A percentile compares a stretch with the other conserved stretches of the same genome.
Evolutionary conservation across 1,140 invertebrate genomes (phyloP).

Genomic region (Oedothorax gibbosus): DNA sequence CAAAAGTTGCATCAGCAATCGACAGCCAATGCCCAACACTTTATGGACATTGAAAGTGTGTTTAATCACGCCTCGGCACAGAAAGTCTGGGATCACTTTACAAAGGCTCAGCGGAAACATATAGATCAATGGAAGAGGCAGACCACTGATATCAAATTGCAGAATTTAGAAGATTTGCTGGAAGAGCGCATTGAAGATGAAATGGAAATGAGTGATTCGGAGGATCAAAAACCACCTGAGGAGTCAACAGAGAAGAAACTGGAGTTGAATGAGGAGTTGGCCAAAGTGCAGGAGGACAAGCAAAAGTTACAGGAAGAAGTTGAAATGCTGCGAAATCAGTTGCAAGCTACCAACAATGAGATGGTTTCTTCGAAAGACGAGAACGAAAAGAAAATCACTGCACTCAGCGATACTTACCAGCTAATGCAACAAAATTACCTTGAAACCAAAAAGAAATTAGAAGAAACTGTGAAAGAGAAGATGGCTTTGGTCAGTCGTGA

Average conservation of each 20-base stretch:
- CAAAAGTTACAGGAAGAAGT: too few relatives aligned
- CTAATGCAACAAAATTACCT: too few relatives aligned
- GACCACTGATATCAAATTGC: constrained; percentile 78
- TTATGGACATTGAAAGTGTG: constrained; percentile 97
- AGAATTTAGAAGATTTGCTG: constrained; percentile 79
- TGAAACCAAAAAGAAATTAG: too few relatives aligned
- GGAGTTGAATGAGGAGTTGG: not conserved
- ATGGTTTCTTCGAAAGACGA: constrained; percentile 78
- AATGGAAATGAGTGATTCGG: constrained; percentile 84
- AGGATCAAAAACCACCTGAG: constrained; percentile 83
- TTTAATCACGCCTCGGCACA: constrained; percentile 93
- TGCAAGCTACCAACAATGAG: constrained; percentile 83
- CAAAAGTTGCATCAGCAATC: constrained; percentile 84
- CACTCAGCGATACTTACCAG: too few relatives aligned
- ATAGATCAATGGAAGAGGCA: constrained; percentile 97
- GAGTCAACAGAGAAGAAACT: constrained; percentile 85
- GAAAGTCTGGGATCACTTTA: constrained; percentile 99
- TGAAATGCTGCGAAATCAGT: constrained; percentile 89
- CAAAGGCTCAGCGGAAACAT: constrained; percentile 97
- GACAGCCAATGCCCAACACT: constrained; percentile 83
- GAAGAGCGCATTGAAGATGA: constrained; percentile 80
- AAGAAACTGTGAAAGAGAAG: too few relatives aligned
- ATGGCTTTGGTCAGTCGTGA: constrained; percentile 74
- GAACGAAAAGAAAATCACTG: constrained; percentile 81
- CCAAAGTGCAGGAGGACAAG: too few relatives aligned